Evolutionary conservation across 2,888 invertebrate species (phyloP).

Genomic region (Conistra vaccinii): DNA sequence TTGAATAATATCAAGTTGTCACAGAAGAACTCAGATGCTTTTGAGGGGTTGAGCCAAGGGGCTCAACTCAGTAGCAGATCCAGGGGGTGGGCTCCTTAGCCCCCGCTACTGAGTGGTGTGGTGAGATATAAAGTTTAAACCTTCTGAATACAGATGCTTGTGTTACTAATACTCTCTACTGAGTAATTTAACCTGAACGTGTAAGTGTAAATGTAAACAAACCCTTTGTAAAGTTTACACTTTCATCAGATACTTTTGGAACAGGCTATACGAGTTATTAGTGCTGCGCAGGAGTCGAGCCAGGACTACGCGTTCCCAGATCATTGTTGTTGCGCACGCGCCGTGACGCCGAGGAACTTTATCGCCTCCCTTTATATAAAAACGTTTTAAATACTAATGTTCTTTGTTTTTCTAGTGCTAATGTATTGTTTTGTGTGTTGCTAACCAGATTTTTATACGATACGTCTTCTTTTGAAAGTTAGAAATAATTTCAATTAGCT

Average conservation of each 20-base stretch:
- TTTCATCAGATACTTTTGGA: background rate
- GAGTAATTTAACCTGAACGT: background rate
- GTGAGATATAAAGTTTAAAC: background rate
- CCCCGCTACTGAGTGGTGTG: too few relatives aligned
- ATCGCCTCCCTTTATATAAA: conserved; percentile 51
- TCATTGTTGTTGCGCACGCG: conserved; percentile 70
- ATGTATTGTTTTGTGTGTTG: conserved; percentile 18
- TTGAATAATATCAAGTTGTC: too few relatives aligned
- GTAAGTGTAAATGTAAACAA: too few relatives aligned
- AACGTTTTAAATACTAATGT: conserved; percentile 51
- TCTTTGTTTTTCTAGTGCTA: conserved; percentile 27
- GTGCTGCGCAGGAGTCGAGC: conserved; percentile 50
- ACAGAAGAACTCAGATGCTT: too few relatives aligned
- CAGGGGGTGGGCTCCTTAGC: too few relatives aligned
- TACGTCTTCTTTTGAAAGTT: background rate
- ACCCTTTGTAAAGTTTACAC: background rate
- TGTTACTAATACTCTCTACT: background rate
- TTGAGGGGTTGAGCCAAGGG: too few relatives aligned
- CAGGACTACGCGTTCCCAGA: conserved; percentile 57
- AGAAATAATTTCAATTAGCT: background rate
- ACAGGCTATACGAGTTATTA: background rate
- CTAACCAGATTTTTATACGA: conserved; percentile 12
- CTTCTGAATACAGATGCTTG: background rate
- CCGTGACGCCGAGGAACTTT: conserved; percentile 66
- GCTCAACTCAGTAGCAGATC: too few relatives aligned